Conservation (phyloP, 1,140 invertebrate species). For the Papilio machaon region DNA sequence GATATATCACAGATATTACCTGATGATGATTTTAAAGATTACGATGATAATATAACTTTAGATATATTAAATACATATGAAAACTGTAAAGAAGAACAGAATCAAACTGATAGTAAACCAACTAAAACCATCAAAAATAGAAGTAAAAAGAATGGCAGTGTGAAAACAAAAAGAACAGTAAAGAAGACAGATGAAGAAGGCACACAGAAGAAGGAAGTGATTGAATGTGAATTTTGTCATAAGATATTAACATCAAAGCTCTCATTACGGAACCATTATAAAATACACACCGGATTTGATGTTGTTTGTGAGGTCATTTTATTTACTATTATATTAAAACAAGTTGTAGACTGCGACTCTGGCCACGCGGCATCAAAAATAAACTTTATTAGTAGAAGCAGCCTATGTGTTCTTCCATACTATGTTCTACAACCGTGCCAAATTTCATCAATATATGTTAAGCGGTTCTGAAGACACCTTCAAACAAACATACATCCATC, state of each 20-base stretch:
- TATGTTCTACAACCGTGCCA: too few relatives aligned
- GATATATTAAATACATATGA: constrained; percentile 46
- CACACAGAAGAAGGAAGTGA: constrained; percentile 57
- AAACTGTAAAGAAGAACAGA: constrained; percentile 43
- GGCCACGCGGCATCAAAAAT: too few relatives aligned
- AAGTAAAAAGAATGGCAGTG: constrained; percentile 43
- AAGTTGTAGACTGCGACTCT: too few relatives aligned
- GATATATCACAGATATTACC: constrained; percentile 54
- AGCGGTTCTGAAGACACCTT: too few relatives aligned
- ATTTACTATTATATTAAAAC: not conserved
- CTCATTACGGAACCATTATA: constrained; percentile 72
- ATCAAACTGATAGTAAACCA: constrained; percentile 38
- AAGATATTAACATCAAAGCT: constrained; percentile 70
- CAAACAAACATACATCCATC: too few relatives aligned
- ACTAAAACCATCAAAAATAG: not conserved
- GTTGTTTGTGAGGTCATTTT: constrained; percentile 69
- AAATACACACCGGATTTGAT: constrained; percentile 76
- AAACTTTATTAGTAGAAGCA: too few relatives aligned
- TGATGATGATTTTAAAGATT: constrained; percentile 59
- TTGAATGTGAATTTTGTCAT: constrained; percentile 74
- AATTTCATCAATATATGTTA: too few relatives aligned
- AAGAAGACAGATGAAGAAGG: constrained; percentile 41
- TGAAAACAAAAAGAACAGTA: constrained; percentile 43
- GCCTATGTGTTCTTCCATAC: too few relatives aligned
- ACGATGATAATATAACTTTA: constrained; percentile 61